Percentiles rank a stretch among this genome's conserved stretches.
Evolutionary conservation across 2,113 vertebrate species (phyloP).

Genomic region (Naja naja): DNA sequence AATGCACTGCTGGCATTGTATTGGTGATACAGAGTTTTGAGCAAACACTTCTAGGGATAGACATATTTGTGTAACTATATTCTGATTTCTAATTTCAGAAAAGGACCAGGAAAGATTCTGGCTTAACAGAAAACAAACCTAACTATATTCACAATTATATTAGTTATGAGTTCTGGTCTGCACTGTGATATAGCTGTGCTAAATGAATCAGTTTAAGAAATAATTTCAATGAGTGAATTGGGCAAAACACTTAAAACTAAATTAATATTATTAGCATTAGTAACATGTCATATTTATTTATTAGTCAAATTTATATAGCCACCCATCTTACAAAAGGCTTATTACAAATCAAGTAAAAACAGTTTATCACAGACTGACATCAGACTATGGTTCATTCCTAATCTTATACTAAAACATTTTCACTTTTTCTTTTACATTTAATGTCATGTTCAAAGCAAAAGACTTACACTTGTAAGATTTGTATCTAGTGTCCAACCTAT

Average conservation of each 20-base stretch:
- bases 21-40: constrained; percentile 52
- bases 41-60: constrained; percentile 42
- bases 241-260: background rate
- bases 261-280: background rate
- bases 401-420: background rate
- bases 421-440: background rate
- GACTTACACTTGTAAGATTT: background rate
- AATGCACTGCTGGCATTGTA: constrained; percentile 3
- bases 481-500: background rate
- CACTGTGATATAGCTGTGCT: background rate
- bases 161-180: constrained; percentile 21
- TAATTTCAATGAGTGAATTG: background rate
- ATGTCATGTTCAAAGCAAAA: background rate
- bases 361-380: background rate
- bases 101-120: background rate
- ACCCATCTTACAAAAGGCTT: background rate
- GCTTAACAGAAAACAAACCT: constrained; percentile 2
- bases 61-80: background rate
- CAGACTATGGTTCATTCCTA: background rate
- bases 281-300: background rate
- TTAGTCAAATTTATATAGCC: background rate
- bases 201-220: constrained; percentile 43
- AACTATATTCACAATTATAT: constrained; percentile 36
- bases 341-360: background rate
- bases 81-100: constrained; percentile 25